Evolutionary conservation across 1,140 invertebrate genomes (phyloP).

Genomic region (Dendrolimus kikuchii): DNA sequence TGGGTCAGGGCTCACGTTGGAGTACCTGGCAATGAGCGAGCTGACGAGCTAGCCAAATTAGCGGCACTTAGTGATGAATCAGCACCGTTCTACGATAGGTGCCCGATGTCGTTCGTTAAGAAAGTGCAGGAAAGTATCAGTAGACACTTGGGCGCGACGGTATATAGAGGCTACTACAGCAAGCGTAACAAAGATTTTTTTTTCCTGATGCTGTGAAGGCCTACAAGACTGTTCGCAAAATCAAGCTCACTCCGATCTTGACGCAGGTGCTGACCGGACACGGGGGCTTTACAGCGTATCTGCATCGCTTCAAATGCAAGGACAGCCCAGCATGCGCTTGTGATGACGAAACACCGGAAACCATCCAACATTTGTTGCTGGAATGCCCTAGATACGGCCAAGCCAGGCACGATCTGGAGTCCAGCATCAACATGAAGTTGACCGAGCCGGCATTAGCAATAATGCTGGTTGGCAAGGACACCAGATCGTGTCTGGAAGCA

Average conservation of each 20-base stretch:
- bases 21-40: background rate
- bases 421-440: too few relatives aligned
- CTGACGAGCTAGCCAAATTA: background rate
- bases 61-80: background rate
- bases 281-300: background rate
- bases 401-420: too few relatives aligned
- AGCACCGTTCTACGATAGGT: background rate
- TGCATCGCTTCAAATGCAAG: too few relatives aligned
- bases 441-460: too few relatives aligned
- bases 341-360: too few relatives aligned
- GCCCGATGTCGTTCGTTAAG: background rate
- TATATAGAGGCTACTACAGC: background rate
- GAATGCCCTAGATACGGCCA: too few relatives aligned
- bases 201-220: background rate
- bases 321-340: too few relatives aligned
- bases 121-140: background rate
- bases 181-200: background rate
- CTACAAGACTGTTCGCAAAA: background rate
- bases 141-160: background rate
- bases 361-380: too few relatives aligned
- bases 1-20: background rate
- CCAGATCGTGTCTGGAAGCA: too few relatives aligned
- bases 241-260: background rate
- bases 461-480: too few relatives aligned
- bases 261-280: background rate